Evolutionary conservation across 2,888 invertebrate species (phyloP).

Genomic region (Tuta absoluta): DNA sequence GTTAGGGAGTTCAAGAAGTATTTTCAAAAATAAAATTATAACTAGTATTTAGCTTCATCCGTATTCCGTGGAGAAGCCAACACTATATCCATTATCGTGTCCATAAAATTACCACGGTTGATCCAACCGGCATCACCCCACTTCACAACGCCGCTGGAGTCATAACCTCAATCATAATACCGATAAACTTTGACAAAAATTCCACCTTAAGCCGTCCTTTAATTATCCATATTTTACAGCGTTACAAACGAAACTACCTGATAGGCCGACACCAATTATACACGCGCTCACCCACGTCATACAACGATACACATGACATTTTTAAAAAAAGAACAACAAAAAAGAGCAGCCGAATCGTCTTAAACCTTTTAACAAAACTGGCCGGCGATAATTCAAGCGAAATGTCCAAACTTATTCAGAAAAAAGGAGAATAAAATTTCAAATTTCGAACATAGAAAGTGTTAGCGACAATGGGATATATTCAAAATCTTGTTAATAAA

Average conservation of each 20-base stretch:
- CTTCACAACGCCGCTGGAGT: constrained; percentile 42
- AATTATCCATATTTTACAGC: constrained; percentile 80
- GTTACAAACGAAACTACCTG: constrained; percentile 74
- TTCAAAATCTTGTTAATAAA: constrained; percentile 79
- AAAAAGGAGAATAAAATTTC: constrained; percentile 58
- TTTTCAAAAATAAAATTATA: not conserved
- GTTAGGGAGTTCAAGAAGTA: too few relatives aligned
- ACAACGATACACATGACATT: constrained; percentile 68
- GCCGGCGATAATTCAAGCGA: constrained; percentile 80
- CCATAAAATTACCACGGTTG: constrained; percentile 56
- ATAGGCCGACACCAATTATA: constrained; percentile 67
- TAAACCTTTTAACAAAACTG: constrained; percentile 78
- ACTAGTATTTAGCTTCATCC: not conserved
- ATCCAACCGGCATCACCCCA: constrained; percentile 45
- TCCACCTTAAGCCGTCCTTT: constrained; percentile 79
- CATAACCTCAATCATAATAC: constrained; percentile 80
- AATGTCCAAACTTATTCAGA: constrained; percentile 73
- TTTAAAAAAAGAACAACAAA: constrained; percentile 54
- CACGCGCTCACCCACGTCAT: constrained; percentile 80
- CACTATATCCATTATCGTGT: constrained; percentile 33
- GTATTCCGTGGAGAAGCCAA: constrained; percentile 20
- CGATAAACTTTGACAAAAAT: constrained; percentile 81
- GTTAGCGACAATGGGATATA: constrained; percentile 80
- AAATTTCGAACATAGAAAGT: constrained; percentile 77
- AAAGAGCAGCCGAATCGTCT: constrained; percentile 50